Base-by-base conservation (phyloP, 2,113 vertebrate genomes). In the Nothoprocta perdicaria region DNA sequence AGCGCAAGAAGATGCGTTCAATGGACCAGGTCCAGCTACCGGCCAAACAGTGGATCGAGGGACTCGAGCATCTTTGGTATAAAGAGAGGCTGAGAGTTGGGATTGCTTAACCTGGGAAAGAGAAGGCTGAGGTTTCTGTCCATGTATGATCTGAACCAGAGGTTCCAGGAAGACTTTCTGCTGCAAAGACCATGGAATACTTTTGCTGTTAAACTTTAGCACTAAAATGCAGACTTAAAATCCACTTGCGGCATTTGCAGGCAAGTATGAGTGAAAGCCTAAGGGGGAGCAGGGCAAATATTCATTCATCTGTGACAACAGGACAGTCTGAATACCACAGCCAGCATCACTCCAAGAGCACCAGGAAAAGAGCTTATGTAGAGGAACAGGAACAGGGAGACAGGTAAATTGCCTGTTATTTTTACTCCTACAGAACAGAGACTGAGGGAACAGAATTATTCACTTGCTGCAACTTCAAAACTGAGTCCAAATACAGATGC, bases 221-320 rank as follows among this genome's bases (percentile, higher is more conserved):
- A 4, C 33, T 29, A 31, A 80, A 67, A 57, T 0, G 4, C 31
- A 66, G 52, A n/a, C 46, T 27, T 72, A 9, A 68, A 83, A 57
- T 7, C 46, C 71, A 6, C 31, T 55, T 0, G 0, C 31, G 24
- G 46, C 46, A 22, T 23, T 48, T 3, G 29, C 3, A 24, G 31
- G 65, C 43, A 89, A 48, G 5, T 9, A 3, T 3, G 24, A 27
- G 29, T 7, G 18, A 71, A n/a, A 6, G 7, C 52, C 10, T 57
- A 23, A 8, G 38, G 40, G n/a, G 89, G 16, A 87, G n/a, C 43
- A 74, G 82, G 68, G 66, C 35, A 40, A 58, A 77, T 4, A 57
- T 3, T 60, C 63, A 38, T 61, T 75, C 68, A 35, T 38, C 65
- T 6, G 35, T 69, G 65, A 62, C 38, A 74, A 40, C 1, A n/a